phyloP scores from a whole-genome alignment of 2,888 invertebrate genomes.

The Cephus pygmeus region DNA sequence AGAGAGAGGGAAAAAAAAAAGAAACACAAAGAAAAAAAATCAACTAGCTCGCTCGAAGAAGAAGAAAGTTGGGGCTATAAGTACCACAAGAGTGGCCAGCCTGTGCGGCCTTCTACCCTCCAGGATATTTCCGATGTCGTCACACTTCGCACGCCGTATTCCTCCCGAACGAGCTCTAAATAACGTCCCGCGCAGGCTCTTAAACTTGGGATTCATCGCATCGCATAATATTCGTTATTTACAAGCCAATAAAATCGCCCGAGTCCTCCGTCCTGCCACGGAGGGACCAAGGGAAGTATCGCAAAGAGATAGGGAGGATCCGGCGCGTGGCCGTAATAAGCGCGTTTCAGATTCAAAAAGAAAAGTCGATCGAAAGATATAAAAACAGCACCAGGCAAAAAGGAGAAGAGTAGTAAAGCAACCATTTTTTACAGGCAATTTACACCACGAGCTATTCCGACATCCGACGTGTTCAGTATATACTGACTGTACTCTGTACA shows the following conservation, averaged over 20 bases:
- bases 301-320: not conserved
- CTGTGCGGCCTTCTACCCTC: not conserved
- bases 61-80: not conserved
- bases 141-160: conserved; percentile 1
- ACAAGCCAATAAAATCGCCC: conserved; percentile 29
- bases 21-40: not conserved
- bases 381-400: not conserved
- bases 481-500: not conserved
- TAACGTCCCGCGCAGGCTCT: conserved; percentile 19
- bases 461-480: not conserved
- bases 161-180: conserved; percentile 19
- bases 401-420: not conserved
- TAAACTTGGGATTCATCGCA: conserved; percentile 20
- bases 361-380: not conserved
- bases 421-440: not conserved
- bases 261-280: not conserved
- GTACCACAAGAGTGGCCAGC: not conserved
- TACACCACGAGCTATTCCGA: not conserved
- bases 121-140: conserved; percentile 1
- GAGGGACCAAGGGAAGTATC: not conserved
- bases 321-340: not conserved
- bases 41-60: not conserved
- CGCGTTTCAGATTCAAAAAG: not conserved
- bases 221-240: conserved; percentile 32
- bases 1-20: not conserved